These are phyloP conservation scores for Dichetophora obliterata DNA, from an alignment of 2,888 invertebrate genomes.

Conservation along the genomic window DNA sequence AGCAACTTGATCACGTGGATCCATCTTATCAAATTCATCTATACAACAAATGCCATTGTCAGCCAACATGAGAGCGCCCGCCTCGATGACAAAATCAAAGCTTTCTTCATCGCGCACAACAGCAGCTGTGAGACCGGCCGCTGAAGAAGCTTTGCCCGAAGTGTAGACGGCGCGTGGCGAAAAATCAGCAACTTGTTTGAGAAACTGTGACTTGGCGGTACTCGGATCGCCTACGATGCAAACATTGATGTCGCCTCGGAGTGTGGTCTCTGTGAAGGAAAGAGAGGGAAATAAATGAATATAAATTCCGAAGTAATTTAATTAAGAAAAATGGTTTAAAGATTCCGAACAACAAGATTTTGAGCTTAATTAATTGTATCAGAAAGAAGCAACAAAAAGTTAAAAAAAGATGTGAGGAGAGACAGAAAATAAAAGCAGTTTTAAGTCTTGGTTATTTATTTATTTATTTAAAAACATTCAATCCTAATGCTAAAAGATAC, in stretches of 20 bases:
- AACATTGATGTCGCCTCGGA: constrained; percentile 97
- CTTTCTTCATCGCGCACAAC: constrained; percentile 98
- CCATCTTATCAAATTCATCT: constrained; percentile 99
- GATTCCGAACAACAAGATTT: too few species aligned
- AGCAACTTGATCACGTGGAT: constrained; percentile 95
- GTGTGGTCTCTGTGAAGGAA: constrained; percentile 77
- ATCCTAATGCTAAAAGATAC: too few species aligned
- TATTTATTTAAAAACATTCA: too few species aligned
- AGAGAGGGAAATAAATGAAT: not conserved
- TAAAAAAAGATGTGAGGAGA: too few species aligned
- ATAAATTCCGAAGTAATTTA: too few species aligned
- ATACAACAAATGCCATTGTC: constrained; percentile 99
- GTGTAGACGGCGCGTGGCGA: constrained; percentile 97
- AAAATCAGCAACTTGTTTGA: constrained; percentile 95
- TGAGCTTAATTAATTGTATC: too few species aligned
- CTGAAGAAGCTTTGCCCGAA: constrained; percentile 97
- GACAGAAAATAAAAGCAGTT: too few species aligned
- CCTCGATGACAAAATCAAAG: constrained; percentile 98
- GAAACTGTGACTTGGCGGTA: constrained; percentile 97
- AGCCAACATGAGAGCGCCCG: constrained; percentile 99
- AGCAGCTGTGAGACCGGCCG: constrained; percentile 98
- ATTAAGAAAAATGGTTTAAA: too few species aligned
- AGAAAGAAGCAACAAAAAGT: too few species aligned
- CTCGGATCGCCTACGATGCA: constrained; percentile 99
- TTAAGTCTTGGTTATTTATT: too few species aligned